Base-by-base conservation (phyloP, 2,888 invertebrate species). In the Dolomedes plantarius region DNA sequence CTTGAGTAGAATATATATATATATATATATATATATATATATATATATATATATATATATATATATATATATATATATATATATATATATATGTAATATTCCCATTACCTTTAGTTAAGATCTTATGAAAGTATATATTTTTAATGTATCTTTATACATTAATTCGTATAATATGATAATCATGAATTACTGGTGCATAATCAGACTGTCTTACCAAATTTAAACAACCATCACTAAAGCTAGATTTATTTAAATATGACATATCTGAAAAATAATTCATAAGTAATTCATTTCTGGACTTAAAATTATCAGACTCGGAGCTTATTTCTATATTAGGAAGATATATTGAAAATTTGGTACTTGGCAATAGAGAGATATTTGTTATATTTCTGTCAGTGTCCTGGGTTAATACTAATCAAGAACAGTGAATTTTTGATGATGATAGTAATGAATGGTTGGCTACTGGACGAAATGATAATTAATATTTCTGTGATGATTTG, bases 391-490 rank as follows among this genome's bases (percentile, higher is more conserved):
- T 13, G 7, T 23, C 9, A n/a, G 19, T 29, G n/a, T 68, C 31
- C 28, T 64, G n/a, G 13, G 28, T 28, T 19, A 87, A 83, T 27
- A 83, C 78, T n/a, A 87, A 72, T 27, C 87, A 87, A 9, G 87
- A 87, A 27, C 87, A 83, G 71, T 87, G 79, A 13, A 64, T 67
- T 32, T 69, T 71, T 29, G 64, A 16, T 23, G 69, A 76, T 16
- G 79, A 19, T 2, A 27, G 23, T n/a, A n/a, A n/a, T 9, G 75
- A 56, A 46, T 68, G 46, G 27, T 39, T 46, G 29, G 29, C 81
- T 16, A 72, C 76, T 32, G 71, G 67, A 6, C 87, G 78, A 62
- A 85, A 87, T 85, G 50, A 23, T 85, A 85, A 16, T 80, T 87
- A n/a, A 85, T 36, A 56, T 71, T 72, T 31, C 73, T 73, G 19